Percentiles rank a stretch among this genome's conserved stretches.
These are phyloP conservation scores for Smittia aterrima DNA, from an alignment of 2,888 invertebrate genomes.

Conservation along the genomic window DNA sequence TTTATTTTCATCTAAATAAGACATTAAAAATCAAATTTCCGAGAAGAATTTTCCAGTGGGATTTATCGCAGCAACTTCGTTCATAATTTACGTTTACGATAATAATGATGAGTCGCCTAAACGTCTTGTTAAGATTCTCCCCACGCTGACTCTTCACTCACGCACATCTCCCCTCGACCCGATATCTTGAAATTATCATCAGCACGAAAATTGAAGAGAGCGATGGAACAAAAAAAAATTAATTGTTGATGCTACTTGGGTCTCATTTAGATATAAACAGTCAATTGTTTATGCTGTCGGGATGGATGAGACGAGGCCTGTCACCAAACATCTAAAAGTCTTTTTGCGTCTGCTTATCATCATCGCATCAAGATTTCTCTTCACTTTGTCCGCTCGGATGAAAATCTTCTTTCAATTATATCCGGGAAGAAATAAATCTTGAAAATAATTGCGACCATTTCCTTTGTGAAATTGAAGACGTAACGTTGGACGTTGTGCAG, in stretches of 20 bases:
- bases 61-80: neutral
- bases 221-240: neutral
- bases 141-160: neutral
- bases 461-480: slow-evolving; percentile 24
- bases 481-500: neutral
- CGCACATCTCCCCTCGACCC: neutral
- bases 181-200: slow-evolving; percentile 19
- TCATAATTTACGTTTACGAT: neutral
- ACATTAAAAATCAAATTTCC: slow-evolving; percentile 13
- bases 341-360: slow-evolving; percentile 12
- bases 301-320: neutral
- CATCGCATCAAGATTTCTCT: neutral
- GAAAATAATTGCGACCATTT: slow-evolving; percentile 26
- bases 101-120: neutral
- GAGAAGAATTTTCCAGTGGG: neutral
- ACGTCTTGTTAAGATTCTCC: neutral
- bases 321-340: neutral
- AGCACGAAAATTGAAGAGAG: too few relatives aligned
- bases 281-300: slow-evolving; percentile 14
- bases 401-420: neutral
- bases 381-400: neutral
- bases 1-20: neutral
- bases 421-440: slow-evolving; percentile 20
- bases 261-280: slow-evolving; percentile 20
- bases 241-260: neutral